Evolutionary conservation across 2,113 vertebrate species (phyloP).

Genomic region (Amphiprion percula): DNA sequence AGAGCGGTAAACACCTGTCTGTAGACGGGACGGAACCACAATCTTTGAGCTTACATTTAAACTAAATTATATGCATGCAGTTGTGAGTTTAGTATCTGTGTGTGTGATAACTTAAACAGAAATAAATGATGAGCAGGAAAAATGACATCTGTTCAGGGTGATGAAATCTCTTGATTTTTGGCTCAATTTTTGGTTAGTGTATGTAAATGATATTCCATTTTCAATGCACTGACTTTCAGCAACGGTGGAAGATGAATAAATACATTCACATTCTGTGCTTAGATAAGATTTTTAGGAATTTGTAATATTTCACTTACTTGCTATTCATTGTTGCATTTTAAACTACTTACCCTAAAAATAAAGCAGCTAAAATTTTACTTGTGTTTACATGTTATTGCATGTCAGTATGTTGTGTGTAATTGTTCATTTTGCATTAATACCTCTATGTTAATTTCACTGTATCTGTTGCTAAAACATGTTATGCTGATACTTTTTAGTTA

Average conservation of each 20-base stretch:
- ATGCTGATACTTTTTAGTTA: no score
- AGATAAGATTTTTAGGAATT: background rate
- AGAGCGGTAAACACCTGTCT: slow-evolving; percentile 69
- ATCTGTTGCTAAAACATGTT: no score
- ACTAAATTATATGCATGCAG: slow-evolving; percentile 41
- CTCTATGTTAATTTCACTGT: no score
- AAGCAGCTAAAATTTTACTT: no score
- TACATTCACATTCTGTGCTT: background rate
- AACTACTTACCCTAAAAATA: no score
- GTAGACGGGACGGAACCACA: slow-evolving; percentile 20
- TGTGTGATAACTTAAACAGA: slow-evolving; percentile 34
- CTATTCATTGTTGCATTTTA: background rate
- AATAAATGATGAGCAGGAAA: slow-evolving; percentile 53
- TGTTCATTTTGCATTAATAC: no score
- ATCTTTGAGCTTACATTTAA: slow-evolving; percentile 50
- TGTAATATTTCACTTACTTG: background rate
- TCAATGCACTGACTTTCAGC: background rate
- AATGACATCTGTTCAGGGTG: slow-evolving; percentile 56
- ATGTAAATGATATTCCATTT: slow-evolving; percentile 25
- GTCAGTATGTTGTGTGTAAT: no score
- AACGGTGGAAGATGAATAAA: background rate
- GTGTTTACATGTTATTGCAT: no score
- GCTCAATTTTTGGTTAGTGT: slow-evolving; percentile 8
- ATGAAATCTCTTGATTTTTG: slow-evolving; percentile 49
- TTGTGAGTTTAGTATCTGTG: slow-evolving; percentile 31